Conservation (phyloP, 2,888 invertebrate genomes). For the Pandemis heparana region DNA sequence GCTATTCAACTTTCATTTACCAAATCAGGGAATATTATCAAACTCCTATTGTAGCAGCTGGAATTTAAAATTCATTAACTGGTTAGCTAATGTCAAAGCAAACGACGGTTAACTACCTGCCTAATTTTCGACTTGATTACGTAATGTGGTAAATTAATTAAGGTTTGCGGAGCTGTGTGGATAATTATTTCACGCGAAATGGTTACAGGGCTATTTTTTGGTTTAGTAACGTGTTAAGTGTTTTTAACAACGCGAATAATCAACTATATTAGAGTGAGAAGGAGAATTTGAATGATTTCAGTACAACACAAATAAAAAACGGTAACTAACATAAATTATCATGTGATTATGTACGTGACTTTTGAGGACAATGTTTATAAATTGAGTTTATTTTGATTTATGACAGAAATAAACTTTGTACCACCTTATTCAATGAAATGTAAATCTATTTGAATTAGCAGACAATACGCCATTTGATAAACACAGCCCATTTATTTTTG, state of each 20-base stretch:
- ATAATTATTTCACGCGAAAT: constrained; percentile 35
- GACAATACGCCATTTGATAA: background rate
- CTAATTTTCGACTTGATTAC: constrained; percentile 40
- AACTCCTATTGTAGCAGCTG: constrained; percentile 36
- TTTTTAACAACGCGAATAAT: background rate
- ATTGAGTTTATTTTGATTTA: no score
- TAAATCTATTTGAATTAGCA: background rate
- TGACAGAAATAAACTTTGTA: background rate
- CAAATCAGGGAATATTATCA: constrained; percentile 41
- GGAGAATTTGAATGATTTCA: no score
- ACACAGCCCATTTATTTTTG: background rate
- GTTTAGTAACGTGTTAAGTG: background rate
- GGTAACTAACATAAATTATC: no score
- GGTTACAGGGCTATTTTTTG: constrained; percentile 15
- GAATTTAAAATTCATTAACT: constrained; percentile 38
- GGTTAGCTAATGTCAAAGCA: constrained; percentile 39
- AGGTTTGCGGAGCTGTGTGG: constrained; percentile 28
- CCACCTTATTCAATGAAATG: background rate
- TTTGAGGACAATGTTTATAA: no score
- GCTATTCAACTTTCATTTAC: constrained; percentile 42
- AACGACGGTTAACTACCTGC: constrained; percentile 37
- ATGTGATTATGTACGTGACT: no score
- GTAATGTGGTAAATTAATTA: constrained; percentile 38
- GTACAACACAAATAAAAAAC: no score
- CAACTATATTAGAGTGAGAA: background rate